These are phyloP conservation scores for Elymnias hypermnestra DNA, from an alignment of 1,140 invertebrate species.

Conservation along the genomic window DNA sequence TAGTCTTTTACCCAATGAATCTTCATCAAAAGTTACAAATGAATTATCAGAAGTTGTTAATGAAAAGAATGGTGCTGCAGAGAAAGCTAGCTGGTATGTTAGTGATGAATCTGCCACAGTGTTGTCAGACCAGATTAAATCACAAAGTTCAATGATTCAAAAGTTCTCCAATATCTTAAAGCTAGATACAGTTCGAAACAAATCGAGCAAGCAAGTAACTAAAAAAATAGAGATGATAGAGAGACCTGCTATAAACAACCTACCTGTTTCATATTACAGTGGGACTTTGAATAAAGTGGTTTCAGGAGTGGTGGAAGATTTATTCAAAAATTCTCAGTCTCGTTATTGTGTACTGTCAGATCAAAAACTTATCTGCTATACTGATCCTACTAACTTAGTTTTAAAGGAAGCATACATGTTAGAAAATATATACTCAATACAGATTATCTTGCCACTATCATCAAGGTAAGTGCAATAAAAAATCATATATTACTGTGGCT, in stretches of 20 bases:
- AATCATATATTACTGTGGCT: too few relatives aligned
- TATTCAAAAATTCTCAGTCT: constrained; percentile 58
- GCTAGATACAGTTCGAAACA: constrained; percentile 46
- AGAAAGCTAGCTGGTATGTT: constrained; percentile 46
- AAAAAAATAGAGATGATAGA: constrained; percentile 43
- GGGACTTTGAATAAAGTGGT: constrained; percentile 53
- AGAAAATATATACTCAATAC: constrained; percentile 54
- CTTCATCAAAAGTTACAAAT: constrained; percentile 19
- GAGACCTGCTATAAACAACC: constrained; percentile 39
- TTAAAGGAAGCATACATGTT: constrained; percentile 55
- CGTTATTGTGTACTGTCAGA: constrained; percentile 58
- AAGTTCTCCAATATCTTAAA: constrained; percentile 57
- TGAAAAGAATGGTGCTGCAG: constrained; percentile 36
- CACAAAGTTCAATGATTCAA: constrained; percentile 43
- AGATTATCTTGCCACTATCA: constrained; percentile 58
- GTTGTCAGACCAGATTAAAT: constrained; percentile 28
- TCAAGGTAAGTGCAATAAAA: constrained; percentile 39
- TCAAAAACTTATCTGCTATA: constrained; percentile 61
- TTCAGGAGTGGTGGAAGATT: constrained; percentile 52
- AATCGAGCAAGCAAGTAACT: constrained; percentile 28
- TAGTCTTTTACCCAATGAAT: constrained; percentile 39
- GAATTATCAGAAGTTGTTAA: too few relatives aligned
- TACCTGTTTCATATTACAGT: constrained; percentile 43
- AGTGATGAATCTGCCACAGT: constrained; percentile 19
- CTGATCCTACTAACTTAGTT: constrained; percentile 49